Evolutionary conservation across 2,113 vertebrate genomes (phyloP).

Genomic region (Mormyrus iriodes): DNA sequence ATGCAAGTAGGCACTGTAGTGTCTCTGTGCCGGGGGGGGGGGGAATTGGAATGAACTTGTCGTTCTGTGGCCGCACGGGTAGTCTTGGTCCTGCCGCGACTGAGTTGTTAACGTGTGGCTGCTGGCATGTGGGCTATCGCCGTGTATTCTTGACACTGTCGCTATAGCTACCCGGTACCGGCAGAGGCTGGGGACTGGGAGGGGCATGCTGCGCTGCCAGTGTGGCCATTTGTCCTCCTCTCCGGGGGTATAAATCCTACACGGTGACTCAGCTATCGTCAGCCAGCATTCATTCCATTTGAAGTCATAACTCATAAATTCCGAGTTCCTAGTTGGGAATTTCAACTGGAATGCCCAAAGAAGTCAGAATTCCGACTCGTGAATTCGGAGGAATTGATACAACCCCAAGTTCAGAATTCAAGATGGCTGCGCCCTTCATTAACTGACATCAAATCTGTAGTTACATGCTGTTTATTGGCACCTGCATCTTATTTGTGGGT

Average conservation of each 20-base stretch:
- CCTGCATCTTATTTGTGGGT: too few relatives aligned
- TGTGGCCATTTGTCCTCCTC: background rate
- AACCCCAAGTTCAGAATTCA: too few relatives aligned
- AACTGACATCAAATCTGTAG: too few relatives aligned
- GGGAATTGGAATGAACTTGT: constrained; percentile 42
- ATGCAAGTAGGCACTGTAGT: constrained; percentile 33
- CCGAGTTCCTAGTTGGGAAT: too few relatives aligned
- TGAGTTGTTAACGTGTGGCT: background rate
- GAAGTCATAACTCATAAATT: too few relatives aligned
- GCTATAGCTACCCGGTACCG: background rate
- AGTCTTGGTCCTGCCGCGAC: background rate
- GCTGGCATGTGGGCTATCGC: background rate
- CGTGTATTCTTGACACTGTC: background rate
- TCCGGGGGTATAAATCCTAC: background rate
- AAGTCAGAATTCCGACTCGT: too few relatives aligned
- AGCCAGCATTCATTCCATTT: background rate
- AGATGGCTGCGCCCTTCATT: too few relatives aligned
- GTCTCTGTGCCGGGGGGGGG: constrained; percentile 34
- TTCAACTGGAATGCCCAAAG: too few relatives aligned
- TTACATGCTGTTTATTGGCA: too few relatives aligned
- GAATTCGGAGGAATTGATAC: too few relatives aligned
- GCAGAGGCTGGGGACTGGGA: background rate
- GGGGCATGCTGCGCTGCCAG: background rate
- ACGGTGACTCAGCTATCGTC: background rate
- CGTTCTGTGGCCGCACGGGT: too few relatives aligned